Percentiles rank a stretch among this genome's conserved stretches.
Conservation (phyloP, 2,797 vertebrate species). For the Sebastes diploproa region DNA sequence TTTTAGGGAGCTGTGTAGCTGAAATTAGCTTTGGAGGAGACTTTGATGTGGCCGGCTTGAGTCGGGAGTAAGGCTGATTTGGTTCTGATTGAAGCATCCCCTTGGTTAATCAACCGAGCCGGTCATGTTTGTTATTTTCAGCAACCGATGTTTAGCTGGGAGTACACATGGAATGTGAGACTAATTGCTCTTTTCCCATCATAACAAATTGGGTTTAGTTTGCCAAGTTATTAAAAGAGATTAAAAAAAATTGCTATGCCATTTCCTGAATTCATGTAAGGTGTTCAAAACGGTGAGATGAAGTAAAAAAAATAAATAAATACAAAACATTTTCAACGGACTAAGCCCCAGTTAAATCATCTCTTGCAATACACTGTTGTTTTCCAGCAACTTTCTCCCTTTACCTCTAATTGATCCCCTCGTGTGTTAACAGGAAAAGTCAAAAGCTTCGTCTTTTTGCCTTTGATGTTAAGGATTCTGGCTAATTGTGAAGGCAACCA, state of each 20-base stretch:
- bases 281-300: neutral
- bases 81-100: slow-evolving; percentile 33
- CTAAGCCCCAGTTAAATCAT: slow-evolving; percentile 9
- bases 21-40: slow-evolving; percentile 36
- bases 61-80: slow-evolving; percentile 30
- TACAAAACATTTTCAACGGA: neutral
- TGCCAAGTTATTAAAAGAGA: neutral
- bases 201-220: neutral
- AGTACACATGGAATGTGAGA: neutral
- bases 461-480: slow-evolving; percentile 46
- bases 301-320: neutral
- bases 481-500: slow-evolving; percentile 23
- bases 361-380: neutral
- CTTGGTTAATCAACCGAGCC: slow-evolving; percentile 17
- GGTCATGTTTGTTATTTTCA: slow-evolving; percentile 33
- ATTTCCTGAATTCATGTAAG: neutral
- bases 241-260: neutral
- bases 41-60: slow-evolving; percentile 33
- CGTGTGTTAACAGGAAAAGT: slow-evolving; percentile 16
- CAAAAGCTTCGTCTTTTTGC: slow-evolving; percentile 18
- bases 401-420: slow-evolving; percentile 54
- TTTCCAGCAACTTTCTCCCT: slow-evolving; percentile 12
- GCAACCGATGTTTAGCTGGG: neutral
- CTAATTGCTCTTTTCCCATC: neutral
- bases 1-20: neutral